A percentile compares a stretch with the other conserved stretches of the same genome.
Conservation (phyloP, 2,888 invertebrate species). For the Leucania comma region DNA sequence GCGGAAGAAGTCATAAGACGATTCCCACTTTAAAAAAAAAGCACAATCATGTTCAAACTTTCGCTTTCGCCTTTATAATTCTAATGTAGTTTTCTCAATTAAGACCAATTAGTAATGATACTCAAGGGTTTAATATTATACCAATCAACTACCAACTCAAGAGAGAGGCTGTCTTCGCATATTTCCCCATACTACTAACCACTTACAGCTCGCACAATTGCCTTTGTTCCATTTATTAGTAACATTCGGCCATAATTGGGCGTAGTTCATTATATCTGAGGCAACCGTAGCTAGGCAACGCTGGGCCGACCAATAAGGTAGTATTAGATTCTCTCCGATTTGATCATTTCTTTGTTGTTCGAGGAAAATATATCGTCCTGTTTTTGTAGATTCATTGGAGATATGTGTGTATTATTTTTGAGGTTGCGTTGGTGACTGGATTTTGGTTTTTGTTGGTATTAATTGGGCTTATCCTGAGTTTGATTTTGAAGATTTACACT, state of each 20-base stretch:
- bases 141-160: neutral
- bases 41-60: too few species aligned
- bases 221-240: constrained; percentile 52
- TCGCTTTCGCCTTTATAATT: too few species aligned
- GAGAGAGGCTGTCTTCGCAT: neutral
- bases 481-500: too few species aligned
- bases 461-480: too few species aligned
- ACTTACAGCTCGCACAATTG: constrained; percentile 46
- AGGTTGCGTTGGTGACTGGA: too few species aligned
- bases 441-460: neutral
- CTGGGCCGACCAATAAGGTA: constrained; percentile 37
- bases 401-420: neutral
- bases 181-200: neutral
- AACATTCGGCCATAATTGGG: constrained; percentile 40
- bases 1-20: too few species aligned
- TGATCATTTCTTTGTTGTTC: constrained; percentile 34
- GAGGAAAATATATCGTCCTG: constrained; percentile 35
- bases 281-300: constrained; percentile 6
- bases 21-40: too few species aligned
- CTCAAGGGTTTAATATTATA: neutral
- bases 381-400: constrained; percentile 31
- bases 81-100: too few species aligned
- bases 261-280: constrained; percentile 52
- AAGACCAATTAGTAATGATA: too few species aligned
- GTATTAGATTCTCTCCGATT: constrained; percentile 40